These are phyloP conservation scores for Telmatochromis sp. DNA, from an alignment of 2,113 vertebrate genomes.

Conservation along the genomic window DNA sequence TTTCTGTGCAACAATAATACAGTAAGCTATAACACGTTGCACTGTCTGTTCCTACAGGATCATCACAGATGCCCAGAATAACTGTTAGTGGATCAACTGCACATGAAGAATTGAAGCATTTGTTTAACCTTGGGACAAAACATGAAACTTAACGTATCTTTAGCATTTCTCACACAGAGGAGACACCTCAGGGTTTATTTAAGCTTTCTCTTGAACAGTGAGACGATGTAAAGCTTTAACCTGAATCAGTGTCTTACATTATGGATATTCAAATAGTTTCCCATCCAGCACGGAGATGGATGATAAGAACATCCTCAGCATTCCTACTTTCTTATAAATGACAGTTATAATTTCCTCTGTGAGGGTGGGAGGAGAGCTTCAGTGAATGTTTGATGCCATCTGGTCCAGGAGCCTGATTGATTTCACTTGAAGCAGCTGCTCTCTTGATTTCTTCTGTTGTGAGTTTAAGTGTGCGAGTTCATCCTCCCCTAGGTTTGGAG, in stretches of 20 bases:
- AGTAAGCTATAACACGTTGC: neutral
- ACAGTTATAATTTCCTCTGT: neutral
- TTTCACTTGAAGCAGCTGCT: neutral
- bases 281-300: neutral
- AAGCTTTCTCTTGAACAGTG: neutral
- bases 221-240: neutral
- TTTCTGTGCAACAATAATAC: neutral
- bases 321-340: neutral
- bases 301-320: neutral
- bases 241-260: neutral
- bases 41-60: neutral
- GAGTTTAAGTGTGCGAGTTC: neutral
- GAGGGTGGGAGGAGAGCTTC: neutral
- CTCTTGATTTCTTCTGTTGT: neutral
- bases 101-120: neutral
- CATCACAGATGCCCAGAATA: neutral
- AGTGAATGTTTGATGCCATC: neutral
- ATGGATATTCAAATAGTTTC: neutral
- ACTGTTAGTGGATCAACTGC: neutral
- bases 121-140: neutral
- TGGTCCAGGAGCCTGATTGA: neutral
- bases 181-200: neutral
- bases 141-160: rapidly evolving
- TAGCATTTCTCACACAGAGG: neutral
- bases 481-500: neutral